These are phyloP conservation scores for Parapristionchus giblindavisi DNA, from an alignment of 2,888 invertebrate genomes.

Conservation along the genomic window DNA sequence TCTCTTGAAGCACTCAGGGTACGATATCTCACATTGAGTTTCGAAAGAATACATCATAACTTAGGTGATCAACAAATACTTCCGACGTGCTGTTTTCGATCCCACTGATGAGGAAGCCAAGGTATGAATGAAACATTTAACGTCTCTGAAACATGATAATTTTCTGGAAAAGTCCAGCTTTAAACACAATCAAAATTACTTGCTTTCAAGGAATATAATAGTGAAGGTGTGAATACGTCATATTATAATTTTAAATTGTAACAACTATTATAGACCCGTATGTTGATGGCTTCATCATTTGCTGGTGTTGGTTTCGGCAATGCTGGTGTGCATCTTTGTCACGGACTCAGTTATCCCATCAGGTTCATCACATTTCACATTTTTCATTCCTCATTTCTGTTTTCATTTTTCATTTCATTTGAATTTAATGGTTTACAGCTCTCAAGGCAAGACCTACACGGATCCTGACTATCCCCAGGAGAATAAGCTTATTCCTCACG, in stretches of 20 bases:
- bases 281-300: slow-evolving; percentile 9
- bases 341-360: slow-evolving; percentile 89
- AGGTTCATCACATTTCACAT: slow-evolving; percentile 77
- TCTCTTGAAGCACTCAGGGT: slow-evolving; percentile 82
- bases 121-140: too few relatives aligned
- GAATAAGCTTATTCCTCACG: slow-evolving; percentile 78
- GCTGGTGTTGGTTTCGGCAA: slow-evolving; percentile 92
- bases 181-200: too few relatives aligned
- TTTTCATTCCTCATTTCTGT: too few relatives aligned
- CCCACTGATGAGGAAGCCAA: slow-evolving; percentile 81
- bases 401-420: too few relatives aligned
- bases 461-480: slow-evolving; percentile 60
- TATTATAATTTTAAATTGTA: not conserved
- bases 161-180: too few relatives aligned
- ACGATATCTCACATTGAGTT: slow-evolving; percentile 1
- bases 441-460: slow-evolving; percentile 63
- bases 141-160: too few relatives aligned
- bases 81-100: slow-evolving; percentile 83
- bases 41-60: too few relatives aligned
- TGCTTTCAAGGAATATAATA: not conserved
- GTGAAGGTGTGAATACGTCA: not conserved
- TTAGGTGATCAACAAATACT: slow-evolving; percentile 66
- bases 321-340: slow-evolving; percentile 89
- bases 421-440: slow-evolving; percentile 48
- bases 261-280: not conserved